A percentile compares a stretch with the other conserved stretches of the same genome.
Conservation (phyloP, 2,113 vertebrate genomes). For the Kobus ellipsiprymnus region DNA sequence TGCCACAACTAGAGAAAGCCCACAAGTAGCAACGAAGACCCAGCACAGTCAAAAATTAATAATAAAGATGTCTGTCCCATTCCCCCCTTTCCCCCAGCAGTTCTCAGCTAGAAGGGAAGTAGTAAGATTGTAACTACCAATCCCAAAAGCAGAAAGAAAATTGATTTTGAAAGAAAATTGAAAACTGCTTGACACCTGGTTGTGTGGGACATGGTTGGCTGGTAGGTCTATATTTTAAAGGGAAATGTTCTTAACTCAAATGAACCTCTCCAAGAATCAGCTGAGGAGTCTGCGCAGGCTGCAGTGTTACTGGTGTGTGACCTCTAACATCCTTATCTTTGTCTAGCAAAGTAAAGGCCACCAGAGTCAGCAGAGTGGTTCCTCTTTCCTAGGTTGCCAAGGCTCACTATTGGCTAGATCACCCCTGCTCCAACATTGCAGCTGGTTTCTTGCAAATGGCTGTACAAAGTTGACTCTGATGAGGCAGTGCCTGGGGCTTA, state of each 20-base stretch:
- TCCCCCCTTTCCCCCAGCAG: not conserved
- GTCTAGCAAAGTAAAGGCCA: not conserved
- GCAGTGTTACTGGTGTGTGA: not conserved
- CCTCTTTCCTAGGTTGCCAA: not conserved
- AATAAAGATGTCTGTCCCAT: not conserved
- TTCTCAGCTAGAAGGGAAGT: not conserved
- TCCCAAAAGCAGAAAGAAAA: not conserved
- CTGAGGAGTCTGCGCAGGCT: not conserved
- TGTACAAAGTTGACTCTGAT: not conserved
- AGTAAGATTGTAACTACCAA: not conserved
- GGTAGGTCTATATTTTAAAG: not conserved
- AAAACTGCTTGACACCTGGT: not conserved
- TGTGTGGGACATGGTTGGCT: not conserved
- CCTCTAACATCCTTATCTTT: not conserved
- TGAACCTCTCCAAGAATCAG: not conserved
- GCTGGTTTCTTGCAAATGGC: not conserved
- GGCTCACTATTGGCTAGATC: not conserved
- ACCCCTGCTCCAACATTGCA: not conserved
- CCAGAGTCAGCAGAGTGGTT: not conserved
- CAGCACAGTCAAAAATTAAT: not conserved
- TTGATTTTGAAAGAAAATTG: not conserved
- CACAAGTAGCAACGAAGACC: rapidly evolving
- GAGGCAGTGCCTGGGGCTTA: not conserved
- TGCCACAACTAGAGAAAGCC: not conserved
- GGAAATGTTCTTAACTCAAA: not conserved